phyloP scores from a whole-genome alignment of 2,113 vertebrate species.

The Tupaia chinensis region DNA sequence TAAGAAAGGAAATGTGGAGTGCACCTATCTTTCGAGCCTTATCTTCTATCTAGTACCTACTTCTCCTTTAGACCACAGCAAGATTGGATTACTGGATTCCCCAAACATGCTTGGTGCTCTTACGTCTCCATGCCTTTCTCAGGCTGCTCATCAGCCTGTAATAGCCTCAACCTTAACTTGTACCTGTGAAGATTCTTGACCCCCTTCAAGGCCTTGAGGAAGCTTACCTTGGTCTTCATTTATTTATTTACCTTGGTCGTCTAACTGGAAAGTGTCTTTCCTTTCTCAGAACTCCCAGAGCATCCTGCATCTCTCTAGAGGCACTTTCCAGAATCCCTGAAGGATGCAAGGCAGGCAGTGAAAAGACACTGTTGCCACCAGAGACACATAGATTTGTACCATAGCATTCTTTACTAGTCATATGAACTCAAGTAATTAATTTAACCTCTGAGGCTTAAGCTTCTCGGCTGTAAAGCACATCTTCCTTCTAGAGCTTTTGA shows the following conservation, averaged over 20 bases:
- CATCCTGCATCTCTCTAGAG: background rate
- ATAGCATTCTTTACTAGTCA: background rate
- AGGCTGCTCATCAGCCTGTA: background rate
- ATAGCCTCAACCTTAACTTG: background rate
- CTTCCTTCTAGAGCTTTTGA: background rate
- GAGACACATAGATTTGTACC: background rate
- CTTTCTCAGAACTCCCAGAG: background rate
- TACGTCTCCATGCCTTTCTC: background rate
- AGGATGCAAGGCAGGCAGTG: background rate
- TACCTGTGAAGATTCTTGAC: background rate
- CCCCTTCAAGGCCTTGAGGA: background rate
- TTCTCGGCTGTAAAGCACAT: background rate
- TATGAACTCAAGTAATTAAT: background rate
- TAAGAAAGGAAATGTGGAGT: slow-evolving; percentile 64
- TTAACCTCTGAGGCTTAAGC: background rate
- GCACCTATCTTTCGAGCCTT: slow-evolving; percentile 52
- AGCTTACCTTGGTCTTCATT: background rate
- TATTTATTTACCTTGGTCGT: background rate
- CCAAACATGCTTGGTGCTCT: background rate
- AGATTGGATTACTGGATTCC: background rate
- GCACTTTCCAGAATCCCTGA: background rate
- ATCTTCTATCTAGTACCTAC: slow-evolving; percentile 14
- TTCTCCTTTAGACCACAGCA: background rate
- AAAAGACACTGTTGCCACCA: background rate
- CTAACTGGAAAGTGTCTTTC: slow-evolving; percentile 5